phyloP scores from a whole-genome alignment of 2,113 vertebrate genomes.

The Pluvianellus socialis region DNA sequence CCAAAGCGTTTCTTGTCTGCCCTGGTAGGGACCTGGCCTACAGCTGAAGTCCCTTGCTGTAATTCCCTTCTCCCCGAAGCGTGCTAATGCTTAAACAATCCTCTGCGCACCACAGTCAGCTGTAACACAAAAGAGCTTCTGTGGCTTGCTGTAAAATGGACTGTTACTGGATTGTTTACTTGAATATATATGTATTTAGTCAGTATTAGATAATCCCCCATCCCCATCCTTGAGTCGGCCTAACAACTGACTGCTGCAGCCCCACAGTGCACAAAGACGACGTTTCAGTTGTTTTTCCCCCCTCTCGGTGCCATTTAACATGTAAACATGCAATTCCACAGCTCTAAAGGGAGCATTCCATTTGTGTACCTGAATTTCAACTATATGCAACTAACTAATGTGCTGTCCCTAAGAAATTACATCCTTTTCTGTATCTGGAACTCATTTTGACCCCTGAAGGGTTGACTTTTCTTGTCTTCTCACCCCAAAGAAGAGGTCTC shows the following conservation, averaged over 20 bases:
- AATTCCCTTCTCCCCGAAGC: background rate
- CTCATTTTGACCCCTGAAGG: background rate
- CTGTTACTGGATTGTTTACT: no score
- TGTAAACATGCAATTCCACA: background rate
- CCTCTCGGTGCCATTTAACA: background rate
- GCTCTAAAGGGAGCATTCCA: background rate
- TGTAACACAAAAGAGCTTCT: background rate
- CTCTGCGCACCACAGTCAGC: background rate
- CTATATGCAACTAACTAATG: background rate
- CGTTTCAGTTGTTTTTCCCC: background rate
- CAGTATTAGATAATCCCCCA: no score
- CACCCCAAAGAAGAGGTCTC: background rate
- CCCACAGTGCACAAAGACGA: background rate
- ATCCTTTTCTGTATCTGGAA: background rate
- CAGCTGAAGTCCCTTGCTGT: background rate
- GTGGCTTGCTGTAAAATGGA: background rate
- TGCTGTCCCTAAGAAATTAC: background rate
- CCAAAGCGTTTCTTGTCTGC: background rate
- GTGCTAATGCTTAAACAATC: background rate
- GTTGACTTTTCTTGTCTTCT: background rate
- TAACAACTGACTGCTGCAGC: background rate
- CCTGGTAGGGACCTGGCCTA: background rate
- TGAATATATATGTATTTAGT: no score
- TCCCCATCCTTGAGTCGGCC: accelerated
- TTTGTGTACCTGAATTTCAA: background rate